Conservation (phyloP, 2,113 vertebrate species). For the Gopherus evgoodei region DNA sequence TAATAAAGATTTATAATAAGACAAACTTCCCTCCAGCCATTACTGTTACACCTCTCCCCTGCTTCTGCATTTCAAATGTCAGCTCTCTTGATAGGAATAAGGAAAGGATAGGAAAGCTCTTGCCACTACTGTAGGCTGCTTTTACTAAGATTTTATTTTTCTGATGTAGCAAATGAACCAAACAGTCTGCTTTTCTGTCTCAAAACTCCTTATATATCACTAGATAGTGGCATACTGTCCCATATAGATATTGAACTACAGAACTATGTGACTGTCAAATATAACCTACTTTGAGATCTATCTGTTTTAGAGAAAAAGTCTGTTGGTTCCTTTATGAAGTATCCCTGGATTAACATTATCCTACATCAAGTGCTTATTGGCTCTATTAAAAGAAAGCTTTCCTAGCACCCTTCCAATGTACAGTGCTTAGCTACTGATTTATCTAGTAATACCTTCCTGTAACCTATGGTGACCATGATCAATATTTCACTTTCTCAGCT, state of each 20-base stretch:
- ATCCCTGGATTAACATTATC: not conserved
- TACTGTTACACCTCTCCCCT: not conserved
- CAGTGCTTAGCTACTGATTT: rapidly evolving
- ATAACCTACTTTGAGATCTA: rapidly evolving
- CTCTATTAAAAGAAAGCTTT: not conserved
- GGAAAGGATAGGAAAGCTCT: not conserved
- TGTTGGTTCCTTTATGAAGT: not conserved
- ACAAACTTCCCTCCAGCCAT: not conserved
- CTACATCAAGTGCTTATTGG: rapidly evolving
- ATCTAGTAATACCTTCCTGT: rapidly evolving
- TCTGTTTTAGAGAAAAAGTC: not conserved
- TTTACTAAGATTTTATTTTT: not conserved
- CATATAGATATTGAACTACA: not conserved
- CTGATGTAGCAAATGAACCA: rapidly evolving
- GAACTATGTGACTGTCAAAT: not conserved
- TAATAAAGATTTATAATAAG: rapidly evolving
- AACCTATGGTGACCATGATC: not conserved
- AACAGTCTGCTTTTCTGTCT: rapidly evolving
- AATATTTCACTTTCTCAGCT: not conserved
- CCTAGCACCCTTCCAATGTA: not conserved
- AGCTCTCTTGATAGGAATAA: not conserved
- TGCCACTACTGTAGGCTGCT: rapidly evolving
- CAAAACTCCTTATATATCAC: rapidly evolving
- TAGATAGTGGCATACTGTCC: rapidly evolving
- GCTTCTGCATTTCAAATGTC: not conserved